Evolutionary conservation across 1,140 invertebrate genomes (phyloP), one percentile per base, ranked within the genome.

Genomic region (Orius laevigatus): DNA sequence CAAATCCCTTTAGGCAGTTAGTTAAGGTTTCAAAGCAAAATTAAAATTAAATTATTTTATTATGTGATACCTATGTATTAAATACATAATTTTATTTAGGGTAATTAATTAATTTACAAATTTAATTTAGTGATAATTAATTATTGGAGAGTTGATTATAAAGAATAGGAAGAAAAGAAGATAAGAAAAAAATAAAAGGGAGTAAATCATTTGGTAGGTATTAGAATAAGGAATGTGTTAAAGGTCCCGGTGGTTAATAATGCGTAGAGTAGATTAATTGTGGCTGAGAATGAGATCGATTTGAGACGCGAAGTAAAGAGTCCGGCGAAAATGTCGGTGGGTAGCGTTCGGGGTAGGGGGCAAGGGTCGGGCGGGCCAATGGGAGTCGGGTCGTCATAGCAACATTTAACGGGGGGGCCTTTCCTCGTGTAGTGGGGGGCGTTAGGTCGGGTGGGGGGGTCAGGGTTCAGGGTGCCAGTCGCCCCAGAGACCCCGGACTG

Each of bases 281-380:
- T 25, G 25, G 25, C 25, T 3, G 25, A 25, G 25, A 25, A 25
- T 44, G 48, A 43, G 34, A 46, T 53, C 43, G 47, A 39, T 45
- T 20, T 31, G 38, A 38, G n/a, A 11, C 42, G 52, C 34, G 40
- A 48, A 50, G 41, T 50, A 42, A 43, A 50, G 32, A 34, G 15
- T 18, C 40, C 41, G 48, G 31, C 40, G 15, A 50, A 34, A 45
- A 33, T 31, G 44, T 42, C 40, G 39, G 40, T 40, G 39, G 43
- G 44, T 20, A 43, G 49, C 43, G 35, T 12, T n/a, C n/a, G 41
- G 48, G 42, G 49, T 45, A 38, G 42, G 48, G 40, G 52, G 15
- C 52, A 46, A 39, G 46, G 51, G 41, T 48, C 47, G 42, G 46
- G 36, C 40, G 36, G 43, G 47, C 46, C 46, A 44, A 44, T 46